phyloP scores from a whole-genome alignment of 2,888 invertebrate species.

The Penaeus monodon region DNA sequence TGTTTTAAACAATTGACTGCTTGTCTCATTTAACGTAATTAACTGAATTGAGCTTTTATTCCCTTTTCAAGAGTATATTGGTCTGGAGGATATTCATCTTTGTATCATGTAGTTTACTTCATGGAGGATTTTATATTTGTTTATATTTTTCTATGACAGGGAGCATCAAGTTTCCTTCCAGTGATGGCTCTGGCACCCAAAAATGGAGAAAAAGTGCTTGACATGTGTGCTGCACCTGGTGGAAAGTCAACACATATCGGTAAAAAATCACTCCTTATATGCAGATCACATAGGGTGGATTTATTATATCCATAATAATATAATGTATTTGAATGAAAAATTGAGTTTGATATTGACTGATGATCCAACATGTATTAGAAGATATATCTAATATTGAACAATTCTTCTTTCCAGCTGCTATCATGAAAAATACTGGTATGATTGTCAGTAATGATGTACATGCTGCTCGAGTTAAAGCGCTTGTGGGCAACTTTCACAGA shows the following conservation, averaged over 20 bases:
- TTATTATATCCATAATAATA: too few species aligned
- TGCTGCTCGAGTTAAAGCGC: conserved; percentile 87
- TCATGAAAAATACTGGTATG: conserved; percentile 98
- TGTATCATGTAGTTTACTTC: not conserved
- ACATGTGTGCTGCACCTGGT: conserved; percentile 98
- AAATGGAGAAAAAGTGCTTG: conserved; percentile 92
- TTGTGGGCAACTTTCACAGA: conserved; percentile 96
- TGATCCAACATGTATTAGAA: not conserved
- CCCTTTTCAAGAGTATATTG: too few species aligned
- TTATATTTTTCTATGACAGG: conserved; percentile 70
- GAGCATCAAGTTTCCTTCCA: conserved; percentile 95
- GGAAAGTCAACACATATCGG: conserved; percentile 96
- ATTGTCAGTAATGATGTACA: conserved; percentile 97
- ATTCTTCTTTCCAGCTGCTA: conserved; percentile 76
- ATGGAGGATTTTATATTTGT: not conserved
- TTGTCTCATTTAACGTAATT: too few species aligned
- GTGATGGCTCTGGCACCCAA: conserved; percentile 98
- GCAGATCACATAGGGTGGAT: too few species aligned
- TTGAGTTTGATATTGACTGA: not conserved
- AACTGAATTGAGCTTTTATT: too few species aligned
- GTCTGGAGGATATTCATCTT: not conserved
- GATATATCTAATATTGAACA: not conserved
- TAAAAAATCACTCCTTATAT: conserved; percentile 66
- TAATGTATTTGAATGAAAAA: too few species aligned
- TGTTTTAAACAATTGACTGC: too few species aligned